Base-by-base conservation (phyloP, 2,113 vertebrate genomes). In the Brachirus orientalis region DNA sequence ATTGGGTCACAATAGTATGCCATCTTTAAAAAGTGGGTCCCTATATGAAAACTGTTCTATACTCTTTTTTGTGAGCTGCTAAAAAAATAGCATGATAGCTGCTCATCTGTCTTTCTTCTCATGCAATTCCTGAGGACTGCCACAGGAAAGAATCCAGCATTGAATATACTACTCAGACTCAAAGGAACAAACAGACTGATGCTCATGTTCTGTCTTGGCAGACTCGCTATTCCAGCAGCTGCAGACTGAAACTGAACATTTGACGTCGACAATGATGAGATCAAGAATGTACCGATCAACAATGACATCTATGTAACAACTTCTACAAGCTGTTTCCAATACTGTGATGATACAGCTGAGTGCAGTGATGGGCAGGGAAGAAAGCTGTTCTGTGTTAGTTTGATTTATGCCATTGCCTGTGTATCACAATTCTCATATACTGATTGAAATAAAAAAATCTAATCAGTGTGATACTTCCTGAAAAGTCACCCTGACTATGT, bases 171-270 rank as follows among this genome's bases (percentile, higher is more conserved):
- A 4, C 46, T 64, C 37, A 38, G 63, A 79, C 41, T 76, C 67
- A 87, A 71, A 85, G 13, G 63, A 53, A 66, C 74, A 82, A 67
- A 77, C 74, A 82, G 63, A 77, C 48, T 66, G 35, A 70, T 57
- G 59, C 73, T 72, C 69, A 63, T 40, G 28, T 28, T 6, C 28
- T 6, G 63, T 63, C 69, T 84, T 75, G 75, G 81, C 81, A 84
- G 37, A 41, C 53, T 35, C n/a, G n/a, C 18, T 53, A 67, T 72
- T 63, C 61, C 59, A 67, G 67, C 68, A 70, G 67, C 78, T 79
- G 64, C 58, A 33, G 38, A 11, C 43, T 45, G 35, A 76, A 68
- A 77, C 14, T 61, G 60, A 67, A 68, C 59, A 70, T 77, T 47
- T 70, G 69, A 75, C 73, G 41, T 69, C 44, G 59, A 57, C 62